Conservation (phyloP, 2,888 invertebrate genomes). For the Gastrophysa polygoni region DNA sequence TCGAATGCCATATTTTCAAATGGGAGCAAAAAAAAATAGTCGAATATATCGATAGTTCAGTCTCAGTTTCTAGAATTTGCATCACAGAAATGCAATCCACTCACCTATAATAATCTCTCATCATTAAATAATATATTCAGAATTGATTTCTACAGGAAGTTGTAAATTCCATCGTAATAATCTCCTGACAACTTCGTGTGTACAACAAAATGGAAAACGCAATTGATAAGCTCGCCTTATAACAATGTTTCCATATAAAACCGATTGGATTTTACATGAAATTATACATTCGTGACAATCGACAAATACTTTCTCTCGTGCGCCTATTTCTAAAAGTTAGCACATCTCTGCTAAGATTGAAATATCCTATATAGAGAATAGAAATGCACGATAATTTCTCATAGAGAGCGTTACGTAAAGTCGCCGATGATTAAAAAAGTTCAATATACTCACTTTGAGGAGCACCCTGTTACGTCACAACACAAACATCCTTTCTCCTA, state of each 20-base stretch:
- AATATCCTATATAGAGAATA: not conserved
- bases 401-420: not conserved
- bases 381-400: not conserved
- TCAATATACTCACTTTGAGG: not conserved
- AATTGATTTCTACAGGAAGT: not conserved
- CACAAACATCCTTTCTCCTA: too few relatives aligned
- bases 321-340: not conserved
- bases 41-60: too few relatives aligned
- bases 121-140: too few relatives aligned
- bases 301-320: conserved; percentile 17
- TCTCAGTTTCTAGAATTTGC: too few relatives aligned
- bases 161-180: not conserved
- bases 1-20: too few relatives aligned
- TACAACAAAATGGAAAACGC: not conserved
- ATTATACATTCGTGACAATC: conserved; percentile 18
- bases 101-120: too few relatives aligned
- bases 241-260: conserved; percentile 12
- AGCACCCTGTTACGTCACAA: not conserved
- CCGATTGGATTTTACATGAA: conserved; percentile 18
- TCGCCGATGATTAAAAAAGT: not conserved
- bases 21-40: too few relatives aligned
- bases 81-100: too few relatives aligned
- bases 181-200: not conserved
- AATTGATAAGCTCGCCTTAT: not conserved
- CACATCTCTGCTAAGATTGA: not conserved